Evolutionary conservation across 2,888 invertebrate genomes (phyloP).

Genomic region (Danaus chrysippus): DNA sequence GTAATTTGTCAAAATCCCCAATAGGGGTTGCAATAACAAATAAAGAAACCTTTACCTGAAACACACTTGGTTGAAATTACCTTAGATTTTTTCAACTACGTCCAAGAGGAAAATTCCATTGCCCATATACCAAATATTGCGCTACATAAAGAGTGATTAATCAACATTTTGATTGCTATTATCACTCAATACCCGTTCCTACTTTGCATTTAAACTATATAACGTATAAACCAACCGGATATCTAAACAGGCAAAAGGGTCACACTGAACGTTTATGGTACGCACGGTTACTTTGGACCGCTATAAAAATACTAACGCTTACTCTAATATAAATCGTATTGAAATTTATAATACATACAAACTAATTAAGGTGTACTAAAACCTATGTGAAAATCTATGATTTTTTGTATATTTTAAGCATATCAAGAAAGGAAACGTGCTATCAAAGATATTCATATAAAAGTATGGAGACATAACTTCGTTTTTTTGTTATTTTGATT

Average conservation of each 20-base stretch:
- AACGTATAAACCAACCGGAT: slow-evolving; percentile 61
- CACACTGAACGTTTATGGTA: slow-evolving; percentile 51
- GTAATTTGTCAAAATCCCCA: slow-evolving; percentile 19
- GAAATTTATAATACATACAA: neutral
- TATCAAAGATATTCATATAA: neutral
- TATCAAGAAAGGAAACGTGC: neutral
- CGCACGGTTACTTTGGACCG: slow-evolving; percentile 32
- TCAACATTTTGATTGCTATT: no score
- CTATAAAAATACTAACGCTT: slow-evolving; percentile 24
- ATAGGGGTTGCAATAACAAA: slow-evolving; percentile 1
- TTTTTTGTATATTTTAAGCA: neutral
- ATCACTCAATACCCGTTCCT: slow-evolving; percentile 27
- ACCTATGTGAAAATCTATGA: neutral
- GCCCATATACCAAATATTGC: no score
- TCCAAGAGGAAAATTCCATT: no score
- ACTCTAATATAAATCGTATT: neutral
- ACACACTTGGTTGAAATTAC: no score
- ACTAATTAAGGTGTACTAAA: neutral
- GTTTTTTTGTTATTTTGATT: neutral
- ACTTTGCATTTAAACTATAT: slow-evolving; percentile 51
- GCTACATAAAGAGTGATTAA: no score
- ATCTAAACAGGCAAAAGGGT: slow-evolving; percentile 68
- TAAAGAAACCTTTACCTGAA: neutral
- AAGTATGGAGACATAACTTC: neutral
- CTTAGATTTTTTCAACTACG: no score